A percentile compares a stretch with the other conserved stretches of the same genome.
These are phyloP conservation scores for Drosophila punjabiensis DNA, from an alignment of 1,140 invertebrate species.

Conservation along the genomic window DNA sequence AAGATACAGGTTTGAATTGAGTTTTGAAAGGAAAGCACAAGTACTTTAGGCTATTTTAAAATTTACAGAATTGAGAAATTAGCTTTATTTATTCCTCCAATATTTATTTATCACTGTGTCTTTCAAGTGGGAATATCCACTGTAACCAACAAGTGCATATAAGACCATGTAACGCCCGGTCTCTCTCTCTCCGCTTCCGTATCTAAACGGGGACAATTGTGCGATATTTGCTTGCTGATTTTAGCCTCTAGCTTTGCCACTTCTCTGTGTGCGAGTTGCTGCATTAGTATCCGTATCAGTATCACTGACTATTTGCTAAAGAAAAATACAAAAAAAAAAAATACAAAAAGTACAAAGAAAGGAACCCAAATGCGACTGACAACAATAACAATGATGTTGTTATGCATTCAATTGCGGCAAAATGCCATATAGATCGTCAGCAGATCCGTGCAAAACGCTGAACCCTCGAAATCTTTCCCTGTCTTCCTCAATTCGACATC, in stretches of 20 bases:
- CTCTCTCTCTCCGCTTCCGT: conserved; percentile 26
- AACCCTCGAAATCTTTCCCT: conserved; percentile 13
- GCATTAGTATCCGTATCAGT: conserved; percentile 13
- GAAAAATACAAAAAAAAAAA: not conserved
- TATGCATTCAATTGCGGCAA: conserved; percentile 24
- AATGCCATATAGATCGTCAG: conserved; percentile 19
- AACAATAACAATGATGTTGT: conserved; percentile 17
- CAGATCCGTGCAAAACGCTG: conserved; percentile 9
- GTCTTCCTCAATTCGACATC: conserved; percentile 10
- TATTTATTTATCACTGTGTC: not conserved
- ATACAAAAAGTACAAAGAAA: not conserved
- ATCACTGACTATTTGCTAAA: conserved; percentile 3
- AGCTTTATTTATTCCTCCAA: not conserved
- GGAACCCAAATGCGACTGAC: not conserved
- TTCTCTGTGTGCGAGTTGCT: not conserved
- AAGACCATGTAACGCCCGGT: conserved; percentile 15
- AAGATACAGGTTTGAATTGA: not conserved
- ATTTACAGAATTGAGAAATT: not conserved
- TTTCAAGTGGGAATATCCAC: not conserved
- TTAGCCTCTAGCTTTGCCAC: conserved; percentile 15
- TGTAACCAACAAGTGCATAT: conserved; percentile 17
- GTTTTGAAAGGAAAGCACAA: no score
- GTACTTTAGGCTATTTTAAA: not conserved
- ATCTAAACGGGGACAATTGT: conserved; percentile 39
- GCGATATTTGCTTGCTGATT: conserved; percentile 21